A percentile compares a stretch with the other conserved stretches of the same genome.
These are phyloP conservation scores for Galleria mellonella DNA, from an alignment of 1,140 invertebrate species.

Conservation along the genomic window DNA sequence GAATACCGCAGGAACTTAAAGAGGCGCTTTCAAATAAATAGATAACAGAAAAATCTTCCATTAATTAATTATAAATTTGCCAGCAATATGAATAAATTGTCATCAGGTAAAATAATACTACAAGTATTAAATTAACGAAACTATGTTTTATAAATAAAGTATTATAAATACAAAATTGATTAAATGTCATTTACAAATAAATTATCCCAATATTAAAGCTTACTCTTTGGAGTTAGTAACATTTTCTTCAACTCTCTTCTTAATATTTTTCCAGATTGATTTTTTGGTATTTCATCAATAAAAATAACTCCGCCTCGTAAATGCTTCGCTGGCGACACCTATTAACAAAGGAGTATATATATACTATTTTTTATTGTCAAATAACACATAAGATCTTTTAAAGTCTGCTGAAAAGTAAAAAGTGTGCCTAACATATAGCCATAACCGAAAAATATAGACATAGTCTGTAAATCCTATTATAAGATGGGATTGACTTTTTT, in stretches of 20 bases:
- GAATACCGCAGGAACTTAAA: constrained; percentile 78
- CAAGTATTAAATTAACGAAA: constrained; percentile 1
- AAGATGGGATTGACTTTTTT: too few species aligned
- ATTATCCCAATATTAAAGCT: constrained; percentile 27
- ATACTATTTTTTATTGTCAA: too few species aligned
- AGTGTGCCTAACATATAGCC: too few species aligned
- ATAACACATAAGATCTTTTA: too few species aligned
- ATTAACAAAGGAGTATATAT: constrained; percentile 4
- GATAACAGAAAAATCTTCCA: constrained; percentile 3
- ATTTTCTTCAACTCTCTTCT: constrained; percentile 72
- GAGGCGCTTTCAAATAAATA: constrained; percentile 45
- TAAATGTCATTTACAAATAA: not conserved
- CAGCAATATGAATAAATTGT: too few species aligned
- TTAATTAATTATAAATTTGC: not conserved
- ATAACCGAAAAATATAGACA: too few species aligned
- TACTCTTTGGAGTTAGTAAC: constrained; percentile 43
- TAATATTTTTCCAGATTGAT: constrained; percentile 80
- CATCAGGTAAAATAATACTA: not conserved
- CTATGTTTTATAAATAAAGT: constrained; percentile 4
- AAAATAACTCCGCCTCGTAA: constrained; percentile 79
- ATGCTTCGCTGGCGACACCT: constrained; percentile 70
- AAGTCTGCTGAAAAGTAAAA: too few species aligned
- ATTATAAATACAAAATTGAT: constrained; percentile 4
- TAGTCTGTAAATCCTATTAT: too few species aligned
- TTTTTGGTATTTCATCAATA: constrained; percentile 79